These are phyloP conservation scores for Cactoblastis cactorum DNA, from an alignment of 2,888 invertebrate genomes.

Conservation along the genomic window DNA sequence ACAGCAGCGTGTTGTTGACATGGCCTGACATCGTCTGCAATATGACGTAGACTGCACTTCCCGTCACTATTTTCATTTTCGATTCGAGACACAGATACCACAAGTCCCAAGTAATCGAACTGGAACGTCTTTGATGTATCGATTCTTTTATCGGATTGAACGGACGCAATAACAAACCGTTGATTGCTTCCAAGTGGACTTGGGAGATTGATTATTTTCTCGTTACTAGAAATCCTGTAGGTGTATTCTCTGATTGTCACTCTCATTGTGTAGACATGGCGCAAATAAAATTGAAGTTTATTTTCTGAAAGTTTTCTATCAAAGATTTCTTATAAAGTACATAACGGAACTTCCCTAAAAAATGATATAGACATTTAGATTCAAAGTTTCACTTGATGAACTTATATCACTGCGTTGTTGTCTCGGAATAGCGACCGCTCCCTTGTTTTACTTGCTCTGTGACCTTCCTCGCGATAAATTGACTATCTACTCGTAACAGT, in stretches of 20 bases:
- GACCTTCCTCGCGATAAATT: no score
- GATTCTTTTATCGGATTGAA: conserved; percentile 75
- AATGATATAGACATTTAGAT: no score
- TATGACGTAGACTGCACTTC: conserved; percentile 34
- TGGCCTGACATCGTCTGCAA: conserved; percentile 19
- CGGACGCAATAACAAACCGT: conserved; percentile 75
- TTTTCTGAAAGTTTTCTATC: no score
- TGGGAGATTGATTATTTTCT: conserved; percentile 77
- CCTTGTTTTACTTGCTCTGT: no score
- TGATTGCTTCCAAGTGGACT: conserved; percentile 78
- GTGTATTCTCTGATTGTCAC: conserved; percentile 46
- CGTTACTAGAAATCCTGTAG: conserved; percentile 48
- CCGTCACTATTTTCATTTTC: conserved; percentile 58
- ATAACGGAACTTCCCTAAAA: no score
- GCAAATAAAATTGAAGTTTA: background rate
- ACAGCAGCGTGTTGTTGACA: conserved; percentile 40
- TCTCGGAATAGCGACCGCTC: no score
- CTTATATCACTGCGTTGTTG: no score
- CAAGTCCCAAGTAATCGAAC: conserved; percentile 75
- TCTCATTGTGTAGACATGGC: background rate
- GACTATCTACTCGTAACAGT: no score
- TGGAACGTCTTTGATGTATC: conserved; percentile 78
- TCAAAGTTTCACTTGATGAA: no score
- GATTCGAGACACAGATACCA: conserved; percentile 67
- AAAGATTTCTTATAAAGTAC: no score